Percentiles rank a stretch among this genome's conserved stretches.
Evolutionary conservation across 2,888 invertebrate species (phyloP).

Genomic region (Schrankia costaestrigalis): DNA sequence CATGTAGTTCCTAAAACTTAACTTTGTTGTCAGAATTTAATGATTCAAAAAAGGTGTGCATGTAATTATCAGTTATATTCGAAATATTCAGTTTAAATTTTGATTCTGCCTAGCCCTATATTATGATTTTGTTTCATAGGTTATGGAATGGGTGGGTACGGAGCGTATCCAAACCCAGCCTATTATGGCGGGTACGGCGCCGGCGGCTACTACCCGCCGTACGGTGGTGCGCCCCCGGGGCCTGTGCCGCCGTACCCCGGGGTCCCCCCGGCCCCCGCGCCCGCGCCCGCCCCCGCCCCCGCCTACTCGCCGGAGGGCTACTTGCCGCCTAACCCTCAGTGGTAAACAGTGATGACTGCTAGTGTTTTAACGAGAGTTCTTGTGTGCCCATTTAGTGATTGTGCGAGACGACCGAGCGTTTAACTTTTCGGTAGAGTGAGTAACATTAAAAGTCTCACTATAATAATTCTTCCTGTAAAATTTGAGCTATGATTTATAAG

Average conservation of each 20-base stretch:
- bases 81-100: background rate
- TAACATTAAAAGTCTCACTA: constrained; percentile 35
- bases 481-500: constrained; percentile 8
- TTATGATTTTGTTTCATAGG: constrained; percentile 35
- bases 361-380: constrained; percentile 17
- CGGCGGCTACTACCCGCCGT: constrained; percentile 70
- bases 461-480: constrained; percentile 26
- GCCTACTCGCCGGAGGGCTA: constrained; percentile 52
- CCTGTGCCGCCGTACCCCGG: constrained; percentile 39
- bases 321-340: constrained; percentile 68
- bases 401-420: constrained; percentile 17
- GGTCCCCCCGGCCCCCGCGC: background rate
- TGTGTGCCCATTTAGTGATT: constrained; percentile 23
- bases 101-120: background rate
- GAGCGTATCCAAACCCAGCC: constrained; percentile 66
- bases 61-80: too few species aligned
- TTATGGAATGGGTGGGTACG: constrained; percentile 70
- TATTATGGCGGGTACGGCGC: constrained; percentile 80
- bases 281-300: constrained; percentile 32
- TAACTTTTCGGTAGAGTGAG: constrained; percentile 28
- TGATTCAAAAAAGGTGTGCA: too few species aligned
- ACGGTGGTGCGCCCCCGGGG: constrained; percentile 54
- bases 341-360: constrained; percentile 40
- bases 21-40: too few species aligned
- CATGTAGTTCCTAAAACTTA: background rate